phyloP scores from a whole-genome alignment of 2,113 vertebrate species.

The Rhynchomys soricoides region DNA sequence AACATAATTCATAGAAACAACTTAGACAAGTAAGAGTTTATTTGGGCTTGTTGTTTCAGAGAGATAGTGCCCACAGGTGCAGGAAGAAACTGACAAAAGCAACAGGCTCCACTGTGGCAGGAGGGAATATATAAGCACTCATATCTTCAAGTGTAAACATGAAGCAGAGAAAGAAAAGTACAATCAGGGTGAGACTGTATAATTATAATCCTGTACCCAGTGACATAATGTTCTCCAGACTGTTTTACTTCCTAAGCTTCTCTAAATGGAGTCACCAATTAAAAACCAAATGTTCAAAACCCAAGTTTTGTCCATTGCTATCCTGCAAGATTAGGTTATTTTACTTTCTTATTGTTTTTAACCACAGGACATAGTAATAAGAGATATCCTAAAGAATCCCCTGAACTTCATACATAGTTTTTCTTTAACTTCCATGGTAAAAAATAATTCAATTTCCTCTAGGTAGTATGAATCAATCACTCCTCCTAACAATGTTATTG shows the following conservation, averaged over 20 bases:
- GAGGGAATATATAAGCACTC: not conserved
- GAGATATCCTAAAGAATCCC: not conserved
- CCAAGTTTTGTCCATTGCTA: not conserved
- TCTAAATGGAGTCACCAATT: not conserved
- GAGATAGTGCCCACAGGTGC: not conserved
- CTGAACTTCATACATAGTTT: not conserved
- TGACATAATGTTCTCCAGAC: not conserved
- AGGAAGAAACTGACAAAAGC: not conserved
- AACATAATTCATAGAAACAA: not conserved
- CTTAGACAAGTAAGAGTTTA: too few relatives aligned
- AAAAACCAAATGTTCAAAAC: not conserved
- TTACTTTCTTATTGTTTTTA: not conserved
- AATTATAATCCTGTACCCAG: not conserved
- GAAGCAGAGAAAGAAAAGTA: not conserved
- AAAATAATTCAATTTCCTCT: not conserved
- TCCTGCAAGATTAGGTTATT: not conserved
- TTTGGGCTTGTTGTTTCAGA: not conserved
- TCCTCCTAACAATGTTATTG: not conserved
- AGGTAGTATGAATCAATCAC: not conserved
- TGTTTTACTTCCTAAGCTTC: not conserved
- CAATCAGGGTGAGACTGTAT: not conserved
- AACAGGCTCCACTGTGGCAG: not conserved
- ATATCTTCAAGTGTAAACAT: not conserved
- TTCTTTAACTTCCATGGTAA: not conserved
- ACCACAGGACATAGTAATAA: not conserved